These are phyloP conservation scores for Sepioteuthis lessoniana DNA, from an alignment of 2,888 invertebrate species.

Conservation along the genomic window DNA sequence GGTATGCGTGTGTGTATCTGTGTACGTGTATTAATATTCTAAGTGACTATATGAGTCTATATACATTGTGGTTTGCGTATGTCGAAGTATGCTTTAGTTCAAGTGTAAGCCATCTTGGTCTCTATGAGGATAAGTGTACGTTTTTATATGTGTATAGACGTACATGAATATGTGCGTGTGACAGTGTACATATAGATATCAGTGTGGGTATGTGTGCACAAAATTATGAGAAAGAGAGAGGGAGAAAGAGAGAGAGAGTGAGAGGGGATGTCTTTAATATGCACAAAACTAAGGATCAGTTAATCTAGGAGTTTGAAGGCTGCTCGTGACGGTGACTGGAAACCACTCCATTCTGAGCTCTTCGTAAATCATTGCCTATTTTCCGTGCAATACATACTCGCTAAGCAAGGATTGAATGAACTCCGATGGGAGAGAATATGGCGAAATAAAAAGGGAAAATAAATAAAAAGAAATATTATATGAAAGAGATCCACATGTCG, in stretches of 20 bases:
- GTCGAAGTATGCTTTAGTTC: no score
- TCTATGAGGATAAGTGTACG: no score
- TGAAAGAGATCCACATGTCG: background rate
- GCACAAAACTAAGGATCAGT: background rate
- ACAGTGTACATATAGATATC: background rate
- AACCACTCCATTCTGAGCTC: background rate
- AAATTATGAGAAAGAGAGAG: no score
- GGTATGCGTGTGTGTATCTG: background rate
- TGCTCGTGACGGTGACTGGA: background rate
- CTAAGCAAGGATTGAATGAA: background rate
- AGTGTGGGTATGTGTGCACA: background rate
- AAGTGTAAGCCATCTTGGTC: no score
- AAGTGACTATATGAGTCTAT: no score
- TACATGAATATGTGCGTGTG: background rate
- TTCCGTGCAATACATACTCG: background rate
- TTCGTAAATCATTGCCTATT: conserved; percentile 33
- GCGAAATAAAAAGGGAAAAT: background rate
- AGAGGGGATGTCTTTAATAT: background rate
- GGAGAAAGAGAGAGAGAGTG: no score
- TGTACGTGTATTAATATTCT: background rate
- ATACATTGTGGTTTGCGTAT: no score
- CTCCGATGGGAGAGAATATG: background rate
- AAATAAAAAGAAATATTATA: background rate
- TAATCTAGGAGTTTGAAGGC: background rate
- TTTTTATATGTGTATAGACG: background rate